Conservation (phyloP, 2,113 vertebrate genomes). For the Chrysochloris asiatica region DNA sequence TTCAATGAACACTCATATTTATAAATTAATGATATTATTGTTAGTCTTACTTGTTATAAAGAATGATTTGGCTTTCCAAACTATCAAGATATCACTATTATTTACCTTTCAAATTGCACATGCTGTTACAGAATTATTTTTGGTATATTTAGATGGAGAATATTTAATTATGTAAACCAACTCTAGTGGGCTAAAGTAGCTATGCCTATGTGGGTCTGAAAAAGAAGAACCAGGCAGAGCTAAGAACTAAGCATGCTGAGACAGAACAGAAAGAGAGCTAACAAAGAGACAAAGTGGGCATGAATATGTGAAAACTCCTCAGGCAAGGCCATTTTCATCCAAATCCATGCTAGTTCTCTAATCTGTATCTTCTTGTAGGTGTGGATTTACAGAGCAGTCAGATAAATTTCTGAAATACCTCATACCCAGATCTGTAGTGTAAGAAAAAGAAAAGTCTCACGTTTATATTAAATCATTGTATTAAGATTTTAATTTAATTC, state of each 20-base stretch:
- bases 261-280: too few species aligned
- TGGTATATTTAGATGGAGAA: background rate
- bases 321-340: background rate
- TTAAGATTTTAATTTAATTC: slow-evolving; percentile 2
- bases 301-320: too few species aligned
- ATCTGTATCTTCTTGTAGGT: accelerated
- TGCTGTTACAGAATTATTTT: background rate
- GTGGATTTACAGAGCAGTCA: background rate
- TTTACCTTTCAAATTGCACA: background rate
- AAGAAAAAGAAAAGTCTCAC: background rate
- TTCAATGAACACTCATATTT: background rate
- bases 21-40: background rate
- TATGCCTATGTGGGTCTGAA: too few species aligned
- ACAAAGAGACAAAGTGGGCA: too few species aligned
- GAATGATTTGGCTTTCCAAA: background rate
- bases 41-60: background rate
- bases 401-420: background rate
- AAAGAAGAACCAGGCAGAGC: too few species aligned
- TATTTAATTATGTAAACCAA: background rate
- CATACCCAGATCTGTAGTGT: background rate
- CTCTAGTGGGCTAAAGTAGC: too few species aligned
- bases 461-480: too few species aligned
- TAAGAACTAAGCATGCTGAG: too few species aligned
- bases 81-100: background rate
- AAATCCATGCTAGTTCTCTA: accelerated